A percentile compares a stretch with the other conserved stretches of the same genome.
Evolutionary conservation across 2,113 vertebrate genomes (phyloP).

Genomic region (Dromas ardeola): DNA sequence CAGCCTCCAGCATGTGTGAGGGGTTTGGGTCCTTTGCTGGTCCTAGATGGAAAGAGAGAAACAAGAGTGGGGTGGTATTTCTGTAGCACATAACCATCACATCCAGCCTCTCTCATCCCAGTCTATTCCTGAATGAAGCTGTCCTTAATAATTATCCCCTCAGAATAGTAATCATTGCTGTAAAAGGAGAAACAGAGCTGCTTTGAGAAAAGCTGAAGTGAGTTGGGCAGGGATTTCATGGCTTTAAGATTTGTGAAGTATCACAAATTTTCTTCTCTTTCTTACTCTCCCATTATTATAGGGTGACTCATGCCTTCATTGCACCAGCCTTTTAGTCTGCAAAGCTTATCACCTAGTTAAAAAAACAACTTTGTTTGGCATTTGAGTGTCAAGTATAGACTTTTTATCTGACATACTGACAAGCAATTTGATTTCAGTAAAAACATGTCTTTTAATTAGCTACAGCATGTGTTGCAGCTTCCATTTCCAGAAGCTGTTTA

Average conservation of each 20-base stretch:
- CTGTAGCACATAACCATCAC: neutral
- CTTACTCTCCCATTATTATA: neutral
- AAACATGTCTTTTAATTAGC: constrained; percentile 38
- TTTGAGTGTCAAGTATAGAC: constrained; percentile 47
- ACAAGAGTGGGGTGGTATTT: neutral
- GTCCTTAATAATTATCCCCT: neutral
- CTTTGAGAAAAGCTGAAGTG: neutral
- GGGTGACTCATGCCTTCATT: neutral
- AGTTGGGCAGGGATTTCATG: neutral
- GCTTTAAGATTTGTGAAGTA: neutral
- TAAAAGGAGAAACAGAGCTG: neutral
- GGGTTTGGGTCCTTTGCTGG: neutral
- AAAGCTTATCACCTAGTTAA: constrained; percentile 33
- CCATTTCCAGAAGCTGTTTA: constrained; percentile 63
- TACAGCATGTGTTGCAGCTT: constrained; percentile 38
- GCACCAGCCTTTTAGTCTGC: constrained; percentile 22
- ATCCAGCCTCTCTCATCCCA: neutral
- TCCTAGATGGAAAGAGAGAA: neutral
- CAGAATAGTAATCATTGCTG: neutral
- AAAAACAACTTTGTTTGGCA: constrained; percentile 44
- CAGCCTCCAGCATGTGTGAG: neutral
- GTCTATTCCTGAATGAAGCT: neutral
- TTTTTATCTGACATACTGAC: constrained; percentile 58
- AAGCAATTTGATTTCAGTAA: constrained; percentile 63
- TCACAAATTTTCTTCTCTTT: neutral